These are phyloP conservation scores for Ostrea edulis DNA, from an alignment of 1,140 invertebrate species.

Conservation along the genomic window DNA sequence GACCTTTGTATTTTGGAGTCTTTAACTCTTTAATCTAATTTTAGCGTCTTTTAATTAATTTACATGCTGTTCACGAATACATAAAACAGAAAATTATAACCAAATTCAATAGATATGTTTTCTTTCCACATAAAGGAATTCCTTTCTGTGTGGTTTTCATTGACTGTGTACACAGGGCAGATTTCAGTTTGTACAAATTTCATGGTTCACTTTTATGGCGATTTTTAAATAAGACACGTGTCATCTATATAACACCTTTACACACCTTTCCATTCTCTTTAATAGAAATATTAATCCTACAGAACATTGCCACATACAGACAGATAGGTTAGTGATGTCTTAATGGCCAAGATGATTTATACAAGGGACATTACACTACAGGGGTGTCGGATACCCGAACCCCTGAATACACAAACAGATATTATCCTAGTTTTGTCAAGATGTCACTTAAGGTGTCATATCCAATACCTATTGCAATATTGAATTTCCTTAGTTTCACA, in stretches of 20 bases:
- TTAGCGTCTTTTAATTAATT: background rate
- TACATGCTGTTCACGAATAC: background rate
- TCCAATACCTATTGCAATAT: background rate
- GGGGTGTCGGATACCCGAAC: background rate
- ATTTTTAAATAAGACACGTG: conserved; percentile 19
- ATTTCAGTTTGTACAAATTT: background rate
- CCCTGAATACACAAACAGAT: background rate
- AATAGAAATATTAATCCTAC: background rate
- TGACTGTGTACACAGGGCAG: background rate
- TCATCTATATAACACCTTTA: conserved; percentile 7
- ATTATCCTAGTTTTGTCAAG: background rate
- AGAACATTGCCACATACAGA: background rate
- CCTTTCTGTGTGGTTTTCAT: background rate
- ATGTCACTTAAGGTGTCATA: background rate
- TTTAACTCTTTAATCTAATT: background rate
- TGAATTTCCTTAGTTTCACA: conserved; percentile 18
- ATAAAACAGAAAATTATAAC: conserved; percentile 5
- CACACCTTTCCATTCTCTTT: background rate
- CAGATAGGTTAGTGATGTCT: conserved; percentile 7
- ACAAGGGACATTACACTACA: background rate
- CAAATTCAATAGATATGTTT: background rate
- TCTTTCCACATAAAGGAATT: conserved; percentile 9
- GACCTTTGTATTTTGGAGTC: background rate
- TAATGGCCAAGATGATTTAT: conserved; percentile 33
- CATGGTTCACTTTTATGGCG: background rate